Conservation (phyloP, 2,797 vertebrate species). For the Myoxocephalus aenaeus region DNA sequence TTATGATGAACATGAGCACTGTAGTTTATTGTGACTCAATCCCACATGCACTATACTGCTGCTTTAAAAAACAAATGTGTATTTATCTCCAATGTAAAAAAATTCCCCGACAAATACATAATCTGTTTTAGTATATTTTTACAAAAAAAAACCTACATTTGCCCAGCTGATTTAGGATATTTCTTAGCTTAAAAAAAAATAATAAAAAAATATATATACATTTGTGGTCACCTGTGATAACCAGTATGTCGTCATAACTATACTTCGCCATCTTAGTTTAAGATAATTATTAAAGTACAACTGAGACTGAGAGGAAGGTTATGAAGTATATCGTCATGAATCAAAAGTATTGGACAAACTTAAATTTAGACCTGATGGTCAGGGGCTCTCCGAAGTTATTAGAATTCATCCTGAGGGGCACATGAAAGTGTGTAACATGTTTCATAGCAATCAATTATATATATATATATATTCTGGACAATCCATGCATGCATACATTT, state of each 20-base stretch:
- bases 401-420: not conserved
- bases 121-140: too few species aligned
- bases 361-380: not conserved
- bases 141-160: too few species aligned
- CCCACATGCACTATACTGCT: not conserved
- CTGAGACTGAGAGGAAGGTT: not conserved
- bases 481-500: not conserved
- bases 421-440: not conserved
- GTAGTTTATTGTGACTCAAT: not conserved
- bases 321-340: not conserved
- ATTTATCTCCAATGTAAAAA: not conserved
- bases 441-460: not conserved
- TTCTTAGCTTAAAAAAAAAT: not conserved
- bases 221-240: not conserved
- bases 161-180: not conserved
- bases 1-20: not conserved
- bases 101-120: not conserved
- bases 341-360: not conserved
- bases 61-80: not conserved
- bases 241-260: not conserved
- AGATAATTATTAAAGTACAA: not conserved
- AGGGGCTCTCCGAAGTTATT: not conserved
- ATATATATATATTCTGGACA: not conserved
- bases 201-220: not conserved
- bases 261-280: not conserved